These are phyloP conservation scores for Laticauda colubrina DNA, from an alignment of 2,113 vertebrate genomes.

Conservation along the genomic window DNA sequence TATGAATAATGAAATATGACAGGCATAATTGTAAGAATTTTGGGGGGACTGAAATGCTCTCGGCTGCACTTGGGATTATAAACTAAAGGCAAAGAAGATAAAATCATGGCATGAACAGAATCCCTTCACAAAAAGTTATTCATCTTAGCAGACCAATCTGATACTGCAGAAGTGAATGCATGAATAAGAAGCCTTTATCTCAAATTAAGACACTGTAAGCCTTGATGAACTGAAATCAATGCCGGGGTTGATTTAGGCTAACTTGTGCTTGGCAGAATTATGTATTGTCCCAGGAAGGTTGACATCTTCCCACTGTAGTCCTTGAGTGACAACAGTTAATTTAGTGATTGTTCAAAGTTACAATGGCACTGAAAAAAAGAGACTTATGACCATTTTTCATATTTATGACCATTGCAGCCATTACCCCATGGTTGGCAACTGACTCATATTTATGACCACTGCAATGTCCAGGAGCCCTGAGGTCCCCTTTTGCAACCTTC, in stretches of 20 bases:
- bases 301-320: not conserved
- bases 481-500: no score
- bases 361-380: no score
- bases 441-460: no score
- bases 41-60: not conserved
- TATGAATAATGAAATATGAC: not conserved
- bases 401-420: no score
- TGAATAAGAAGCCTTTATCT: not conserved
- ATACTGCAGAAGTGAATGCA: not conserved
- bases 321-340: no score
- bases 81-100: not conserved
- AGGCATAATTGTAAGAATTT: not conserved
- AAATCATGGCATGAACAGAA: not conserved
- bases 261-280: not conserved
- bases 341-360: no score
- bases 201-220: not conserved
- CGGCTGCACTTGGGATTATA: not conserved
- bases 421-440: no score
- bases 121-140: not conserved
- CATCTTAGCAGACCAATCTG: not conserved
- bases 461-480: no score
- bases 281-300: not conserved
- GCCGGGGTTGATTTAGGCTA: not conserved
- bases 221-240: not conserved
- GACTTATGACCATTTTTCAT: no score